A percentile compares a stretch with the other conserved stretches of the same genome.
Evolutionary conservation across 2,797 vertebrate species (phyloP).

Genomic region (Clarias platycephalus): DNA sequence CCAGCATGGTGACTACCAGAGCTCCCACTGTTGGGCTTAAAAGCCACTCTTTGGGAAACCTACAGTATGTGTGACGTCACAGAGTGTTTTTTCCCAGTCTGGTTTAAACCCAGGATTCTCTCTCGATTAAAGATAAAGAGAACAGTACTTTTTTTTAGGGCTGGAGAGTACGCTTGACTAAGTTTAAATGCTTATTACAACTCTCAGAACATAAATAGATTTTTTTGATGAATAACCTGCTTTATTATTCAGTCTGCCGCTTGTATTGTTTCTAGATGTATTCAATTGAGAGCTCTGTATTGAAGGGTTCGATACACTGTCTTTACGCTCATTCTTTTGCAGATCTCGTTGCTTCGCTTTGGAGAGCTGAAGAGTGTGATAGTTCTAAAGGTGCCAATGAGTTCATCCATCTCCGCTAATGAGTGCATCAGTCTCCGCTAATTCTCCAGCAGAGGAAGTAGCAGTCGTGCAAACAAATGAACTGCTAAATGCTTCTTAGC

Average conservation of each 20-base stretch:
- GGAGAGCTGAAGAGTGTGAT: neutral
- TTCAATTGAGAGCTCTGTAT: neutral
- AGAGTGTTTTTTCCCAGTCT: neutral
- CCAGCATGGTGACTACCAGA: no score
- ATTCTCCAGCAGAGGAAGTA: constrained; percentile 16
- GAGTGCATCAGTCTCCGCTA: constrained; percentile 21
- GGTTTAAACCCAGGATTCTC: neutral
- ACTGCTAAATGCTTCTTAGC: constrained; percentile 15
- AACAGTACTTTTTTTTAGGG: neutral
- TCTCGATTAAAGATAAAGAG: neutral
- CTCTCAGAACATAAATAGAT: neutral
- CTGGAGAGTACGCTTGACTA: neutral
- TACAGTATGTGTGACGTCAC: no score
- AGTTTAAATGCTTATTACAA: neutral
- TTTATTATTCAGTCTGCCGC: neutral
- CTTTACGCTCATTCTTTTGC: neutral
- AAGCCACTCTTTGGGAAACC: no score
- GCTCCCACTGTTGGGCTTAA: no score
- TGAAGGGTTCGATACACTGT: neutral
- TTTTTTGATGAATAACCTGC: neutral
- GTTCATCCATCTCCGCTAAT: constrained; percentile 35
- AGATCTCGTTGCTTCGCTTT: constrained; percentile 1
- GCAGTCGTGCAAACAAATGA: constrained; percentile 29
- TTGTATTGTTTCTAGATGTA: neutral
- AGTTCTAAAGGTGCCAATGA: constrained; percentile 7